Conservation (phyloP, 2,797 vertebrate genomes). For the Okamejei kenojei region DNA sequence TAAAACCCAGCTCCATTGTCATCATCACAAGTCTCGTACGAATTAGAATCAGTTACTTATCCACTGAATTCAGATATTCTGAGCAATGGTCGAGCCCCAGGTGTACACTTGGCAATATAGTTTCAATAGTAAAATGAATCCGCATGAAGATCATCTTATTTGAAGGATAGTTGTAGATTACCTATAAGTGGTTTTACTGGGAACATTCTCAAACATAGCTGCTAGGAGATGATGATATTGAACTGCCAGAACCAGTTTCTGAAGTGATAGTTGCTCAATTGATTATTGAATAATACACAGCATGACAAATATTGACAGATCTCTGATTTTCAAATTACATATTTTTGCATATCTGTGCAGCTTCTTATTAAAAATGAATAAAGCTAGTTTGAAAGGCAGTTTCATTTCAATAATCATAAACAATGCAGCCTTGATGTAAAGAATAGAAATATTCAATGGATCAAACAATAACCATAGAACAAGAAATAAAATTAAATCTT, state of each 20-base stretch:
- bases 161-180: neutral
- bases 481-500: neutral
- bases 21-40: neutral
- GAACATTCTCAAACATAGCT: neutral
- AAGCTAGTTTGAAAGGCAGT: neutral
- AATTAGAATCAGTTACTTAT: neutral
- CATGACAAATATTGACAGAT: too few species aligned
- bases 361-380: neutral
- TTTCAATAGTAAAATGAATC: neutral
- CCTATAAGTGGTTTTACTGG: neutral
- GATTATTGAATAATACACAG: too few species aligned
- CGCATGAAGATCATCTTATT: neutral
- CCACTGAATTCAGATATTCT: neutral
- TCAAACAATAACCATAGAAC: neutral
- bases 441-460: neutral
- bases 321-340: too few species aligned
- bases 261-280: neutral
- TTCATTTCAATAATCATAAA: neutral
- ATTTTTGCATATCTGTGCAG: neutral
- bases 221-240: neutral
- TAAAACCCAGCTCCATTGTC: neutral
- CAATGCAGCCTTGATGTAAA: neutral
- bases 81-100: neutral
- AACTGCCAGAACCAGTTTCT: neutral
- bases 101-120: neutral